Conservation (phyloP, 1,140 invertebrate species). For the Mamestra configurata region DNA sequence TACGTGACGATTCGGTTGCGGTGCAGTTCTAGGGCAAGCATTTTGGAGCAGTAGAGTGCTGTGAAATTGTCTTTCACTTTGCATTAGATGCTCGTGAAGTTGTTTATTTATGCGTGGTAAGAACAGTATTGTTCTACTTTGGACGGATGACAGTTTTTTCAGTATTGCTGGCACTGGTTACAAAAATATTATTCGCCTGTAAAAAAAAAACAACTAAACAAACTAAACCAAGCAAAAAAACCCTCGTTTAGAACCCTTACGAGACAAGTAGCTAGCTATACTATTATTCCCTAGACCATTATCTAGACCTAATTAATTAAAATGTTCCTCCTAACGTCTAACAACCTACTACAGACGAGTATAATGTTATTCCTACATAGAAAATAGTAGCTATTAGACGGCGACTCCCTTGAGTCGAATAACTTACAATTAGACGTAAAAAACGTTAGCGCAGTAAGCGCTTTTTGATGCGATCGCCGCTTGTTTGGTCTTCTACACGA, state of each 20-base stretch:
- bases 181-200: background rate
- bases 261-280: background rate
- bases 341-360: conserved; percentile 43
- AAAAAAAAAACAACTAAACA: background rate
- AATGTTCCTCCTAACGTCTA: conserved; percentile 10
- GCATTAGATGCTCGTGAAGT: background rate
- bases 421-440: conserved; percentile 70
- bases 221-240: no score
- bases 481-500: conserved; percentile 64
- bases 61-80: conserved; percentile 40
- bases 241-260: no score
- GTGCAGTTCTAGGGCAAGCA: conserved; percentile 29
- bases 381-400: conserved; percentile 53
- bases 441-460: conserved; percentile 63
- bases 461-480: conserved; percentile 66
- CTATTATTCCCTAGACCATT: background rate
- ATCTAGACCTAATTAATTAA: conserved; percentile 32
- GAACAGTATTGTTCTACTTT: conserved; percentile 35
- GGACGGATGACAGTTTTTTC: background rate
- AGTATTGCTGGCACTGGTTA: no score
- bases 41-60: conserved; percentile 23
- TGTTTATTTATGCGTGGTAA: background rate
- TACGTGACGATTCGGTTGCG: conserved; percentile 29
- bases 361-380: conserved; percentile 54
- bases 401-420: conserved; percentile 56